Conservation (phyloP, 1,140 invertebrate species). For the Planococcus citri region DNA sequence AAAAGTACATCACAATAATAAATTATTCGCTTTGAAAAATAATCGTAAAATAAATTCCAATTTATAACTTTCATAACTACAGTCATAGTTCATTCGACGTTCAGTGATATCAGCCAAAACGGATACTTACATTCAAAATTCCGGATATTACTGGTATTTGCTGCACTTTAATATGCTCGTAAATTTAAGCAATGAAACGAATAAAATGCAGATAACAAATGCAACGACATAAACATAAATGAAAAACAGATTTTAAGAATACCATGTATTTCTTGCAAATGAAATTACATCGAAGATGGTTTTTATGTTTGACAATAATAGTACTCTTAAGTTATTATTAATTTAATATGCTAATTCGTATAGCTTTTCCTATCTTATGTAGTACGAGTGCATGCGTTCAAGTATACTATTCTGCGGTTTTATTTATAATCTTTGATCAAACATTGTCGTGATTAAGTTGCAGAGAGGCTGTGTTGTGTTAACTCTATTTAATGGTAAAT, state of each 20-base stretch:
- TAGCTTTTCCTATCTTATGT: no score
- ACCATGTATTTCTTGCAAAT: background rate
- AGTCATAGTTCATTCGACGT: background rate
- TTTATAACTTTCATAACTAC: conserved; percentile 4
- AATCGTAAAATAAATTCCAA: conserved; percentile 4
- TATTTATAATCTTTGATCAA: no score
- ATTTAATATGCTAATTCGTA: background rate
- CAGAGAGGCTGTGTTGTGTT: no score
- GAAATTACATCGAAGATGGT: background rate
- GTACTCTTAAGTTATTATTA: background rate
- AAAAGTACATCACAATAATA: background rate
- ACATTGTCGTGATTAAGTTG: no score
- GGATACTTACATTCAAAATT: conserved; percentile 8
- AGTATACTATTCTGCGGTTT: no score
- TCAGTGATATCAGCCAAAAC: conserved; percentile 2
- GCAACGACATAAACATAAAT: background rate
- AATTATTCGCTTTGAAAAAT: background rate
- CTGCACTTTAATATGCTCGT: background rate
- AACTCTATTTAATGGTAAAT: no score
- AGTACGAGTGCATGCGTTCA: no score
- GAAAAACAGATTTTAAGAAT: conserved; percentile 1
- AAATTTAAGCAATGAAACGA: background rate
- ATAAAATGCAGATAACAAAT: conserved; percentile 8
- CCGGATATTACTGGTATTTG: conserved; percentile 6
- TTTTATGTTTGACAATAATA: background rate